Conservation (phyloP, 1,140 invertebrate genomes). For the Vanessa tameamea region DNA sequence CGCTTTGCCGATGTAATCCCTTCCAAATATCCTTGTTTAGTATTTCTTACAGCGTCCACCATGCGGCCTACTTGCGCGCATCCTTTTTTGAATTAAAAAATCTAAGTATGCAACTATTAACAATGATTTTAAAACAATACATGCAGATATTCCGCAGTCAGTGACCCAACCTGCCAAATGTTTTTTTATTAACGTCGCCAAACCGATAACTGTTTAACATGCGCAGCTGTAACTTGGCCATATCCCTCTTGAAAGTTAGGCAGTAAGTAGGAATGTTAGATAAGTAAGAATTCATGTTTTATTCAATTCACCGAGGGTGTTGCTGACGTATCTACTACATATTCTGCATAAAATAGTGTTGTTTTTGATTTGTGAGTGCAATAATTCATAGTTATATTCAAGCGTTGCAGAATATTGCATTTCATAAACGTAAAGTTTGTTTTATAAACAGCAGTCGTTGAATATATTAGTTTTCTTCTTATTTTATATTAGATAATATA, state of each 20-base stretch:
- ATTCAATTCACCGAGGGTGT: constrained; percentile 34
- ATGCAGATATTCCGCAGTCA: not conserved
- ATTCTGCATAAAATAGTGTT: constrained; percentile 37
- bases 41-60: too few relatives aligned
- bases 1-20: too few relatives aligned
- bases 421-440: constrained; percentile 16
- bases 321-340: constrained; percentile 25
- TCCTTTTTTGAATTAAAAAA: not conserved
- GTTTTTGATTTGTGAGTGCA: constrained; percentile 35
- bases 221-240: constrained; percentile 25
- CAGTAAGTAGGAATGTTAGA: constrained; percentile 32
- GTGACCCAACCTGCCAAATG: not conserved
- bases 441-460: constrained; percentile 2
- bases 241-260: constrained; percentile 26
- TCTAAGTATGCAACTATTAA: not conserved
- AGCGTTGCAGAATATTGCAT: constrained; percentile 28
- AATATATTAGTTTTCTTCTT: not conserved
- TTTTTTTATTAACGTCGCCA: constrained; percentile 17
- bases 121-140: not conserved
- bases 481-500: too few relatives aligned
- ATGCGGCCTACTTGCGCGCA: too few relatives aligned
- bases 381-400: constrained; percentile 33
- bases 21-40: too few relatives aligned
- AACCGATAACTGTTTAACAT: constrained; percentile 18
- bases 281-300: constrained; percentile 40